Conservation (phyloP, 2,888 invertebrate genomes). For the Agonopterix heracliana region DNA sequence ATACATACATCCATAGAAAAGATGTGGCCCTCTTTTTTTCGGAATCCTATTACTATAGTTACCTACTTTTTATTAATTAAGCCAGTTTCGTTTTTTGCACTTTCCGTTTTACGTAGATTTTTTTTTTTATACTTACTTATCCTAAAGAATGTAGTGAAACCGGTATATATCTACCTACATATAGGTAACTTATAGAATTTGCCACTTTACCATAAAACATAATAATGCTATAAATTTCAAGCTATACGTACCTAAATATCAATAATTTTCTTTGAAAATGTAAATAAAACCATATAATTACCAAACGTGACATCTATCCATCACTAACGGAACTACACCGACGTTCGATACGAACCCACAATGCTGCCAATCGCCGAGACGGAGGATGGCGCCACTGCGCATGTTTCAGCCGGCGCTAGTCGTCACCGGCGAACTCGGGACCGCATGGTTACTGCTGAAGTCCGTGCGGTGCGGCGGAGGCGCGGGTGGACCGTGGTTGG, state of each 20-base stretch:
- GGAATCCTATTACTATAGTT: too few relatives aligned
- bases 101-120: background rate
- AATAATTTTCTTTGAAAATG: background rate
- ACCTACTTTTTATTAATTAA: too few relatives aligned
- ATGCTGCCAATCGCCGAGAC: conserved; percentile 67
- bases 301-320: conserved; percentile 34
- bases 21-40: too few relatives aligned
- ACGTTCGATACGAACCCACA: background rate
- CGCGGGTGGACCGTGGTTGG: conserved; percentile 87
- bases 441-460: conserved; percentile 63
- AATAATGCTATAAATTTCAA: too few relatives aligned
- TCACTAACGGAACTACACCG: conserved; percentile 13
- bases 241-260: too few relatives aligned
- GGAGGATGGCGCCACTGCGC: conserved; percentile 56
- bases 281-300: background rate
- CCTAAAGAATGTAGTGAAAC: too few relatives aligned
- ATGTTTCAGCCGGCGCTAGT: conserved; percentile 36
- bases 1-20: too few relatives aligned
- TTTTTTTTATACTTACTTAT: background rate
- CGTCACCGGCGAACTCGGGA: conserved; percentile 58
- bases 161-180: too few relatives aligned
- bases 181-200: too few relatives aligned
- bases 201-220: too few relatives aligned
- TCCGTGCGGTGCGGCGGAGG: conserved; percentile 73
- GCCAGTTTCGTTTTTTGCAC: background rate